Evolutionary conservation across 1,140 invertebrate species (phyloP).

Genomic region (Muscidifurax raptorellus): DNA sequence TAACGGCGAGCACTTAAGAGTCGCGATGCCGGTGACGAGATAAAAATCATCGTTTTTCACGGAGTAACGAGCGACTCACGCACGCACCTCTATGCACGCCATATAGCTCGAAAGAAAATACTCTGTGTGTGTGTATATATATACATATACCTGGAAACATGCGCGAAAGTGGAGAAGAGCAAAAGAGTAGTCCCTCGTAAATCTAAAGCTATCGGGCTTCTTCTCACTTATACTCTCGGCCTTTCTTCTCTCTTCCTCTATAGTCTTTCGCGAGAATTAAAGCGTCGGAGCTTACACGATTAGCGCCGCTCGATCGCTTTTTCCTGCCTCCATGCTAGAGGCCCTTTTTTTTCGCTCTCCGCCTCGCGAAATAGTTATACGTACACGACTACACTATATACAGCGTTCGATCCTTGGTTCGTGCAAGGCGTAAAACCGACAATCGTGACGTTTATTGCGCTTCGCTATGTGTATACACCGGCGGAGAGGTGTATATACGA

Average conservation of each 20-base stretch:
- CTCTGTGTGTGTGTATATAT: neutral
- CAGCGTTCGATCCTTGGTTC: conserved; percentile 3
- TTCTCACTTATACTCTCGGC: neutral
- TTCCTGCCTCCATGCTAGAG: neutral
- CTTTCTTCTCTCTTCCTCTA: neutral
- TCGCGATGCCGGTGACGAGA: neutral
- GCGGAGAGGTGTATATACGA: neutral
- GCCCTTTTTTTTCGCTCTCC: neutral
- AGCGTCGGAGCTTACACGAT: neutral
- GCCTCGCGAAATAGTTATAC: too few species aligned
- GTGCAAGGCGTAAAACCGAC: conserved; percentile 5
- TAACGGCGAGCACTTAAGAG: neutral
- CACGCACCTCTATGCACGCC: neutral
- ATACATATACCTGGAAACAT: neutral
- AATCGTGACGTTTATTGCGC: conserved; percentile 14
- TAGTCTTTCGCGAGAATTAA: neutral
- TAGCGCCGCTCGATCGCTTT: conserved; percentile 1
- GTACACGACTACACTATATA: too few species aligned
- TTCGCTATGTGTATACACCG: neutral
- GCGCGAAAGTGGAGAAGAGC: neutral
- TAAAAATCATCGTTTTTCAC: conserved; percentile 45
- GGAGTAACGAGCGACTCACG: conserved; percentile 14
- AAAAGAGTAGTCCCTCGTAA: conserved; percentile 12
- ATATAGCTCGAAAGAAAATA: conserved; percentile 5
- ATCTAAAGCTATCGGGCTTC: conserved; percentile 7